Conservation (phyloP, 2,888 invertebrate genomes). For the Antitype chi region DNA sequence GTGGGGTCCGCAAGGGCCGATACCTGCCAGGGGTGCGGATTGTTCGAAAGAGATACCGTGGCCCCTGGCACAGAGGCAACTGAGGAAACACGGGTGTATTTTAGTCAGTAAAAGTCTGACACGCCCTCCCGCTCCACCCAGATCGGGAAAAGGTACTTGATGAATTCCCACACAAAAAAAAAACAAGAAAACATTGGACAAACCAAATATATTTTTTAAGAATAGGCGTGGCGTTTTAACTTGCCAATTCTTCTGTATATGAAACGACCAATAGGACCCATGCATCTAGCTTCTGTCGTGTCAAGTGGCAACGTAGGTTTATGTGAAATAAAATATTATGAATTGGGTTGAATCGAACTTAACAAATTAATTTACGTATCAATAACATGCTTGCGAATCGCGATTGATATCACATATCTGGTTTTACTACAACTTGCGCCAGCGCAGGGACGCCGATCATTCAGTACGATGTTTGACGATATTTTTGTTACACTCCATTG, state of each 20-base stretch:
- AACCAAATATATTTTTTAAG: neutral
- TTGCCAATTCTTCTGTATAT: neutral
- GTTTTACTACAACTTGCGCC: slow-evolving; percentile 16
- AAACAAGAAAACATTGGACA: neutral
- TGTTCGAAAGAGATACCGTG: too few species aligned
- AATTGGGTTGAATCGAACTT: neutral
- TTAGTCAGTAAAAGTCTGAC: too few species aligned
- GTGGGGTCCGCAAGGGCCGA: too few species aligned
- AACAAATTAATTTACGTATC: neutral
- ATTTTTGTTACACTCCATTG: too few species aligned
- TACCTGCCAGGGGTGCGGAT: too few species aligned
- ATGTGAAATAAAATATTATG: neutral
- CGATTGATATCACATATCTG: slow-evolving; percentile 8
- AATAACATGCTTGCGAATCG: neutral
- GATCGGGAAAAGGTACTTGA: too few species aligned
- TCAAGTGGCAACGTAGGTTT: neutral
- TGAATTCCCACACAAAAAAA: too few species aligned
- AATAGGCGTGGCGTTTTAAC: neutral
- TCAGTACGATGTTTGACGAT: neutral
- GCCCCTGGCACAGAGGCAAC: too few species aligned
- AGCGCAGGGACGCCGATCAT: neutral
- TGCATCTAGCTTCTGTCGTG: neutral
- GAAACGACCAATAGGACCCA: neutral
- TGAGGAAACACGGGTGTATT: too few species aligned
- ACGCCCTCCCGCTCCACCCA: too few species aligned